Percentiles rank a stretch among this genome's conserved stretches.
These are phyloP conservation scores for Spea hammondii DNA, from an alignment of 2,797 vertebrate species.

Conservation along the genomic window DNA sequence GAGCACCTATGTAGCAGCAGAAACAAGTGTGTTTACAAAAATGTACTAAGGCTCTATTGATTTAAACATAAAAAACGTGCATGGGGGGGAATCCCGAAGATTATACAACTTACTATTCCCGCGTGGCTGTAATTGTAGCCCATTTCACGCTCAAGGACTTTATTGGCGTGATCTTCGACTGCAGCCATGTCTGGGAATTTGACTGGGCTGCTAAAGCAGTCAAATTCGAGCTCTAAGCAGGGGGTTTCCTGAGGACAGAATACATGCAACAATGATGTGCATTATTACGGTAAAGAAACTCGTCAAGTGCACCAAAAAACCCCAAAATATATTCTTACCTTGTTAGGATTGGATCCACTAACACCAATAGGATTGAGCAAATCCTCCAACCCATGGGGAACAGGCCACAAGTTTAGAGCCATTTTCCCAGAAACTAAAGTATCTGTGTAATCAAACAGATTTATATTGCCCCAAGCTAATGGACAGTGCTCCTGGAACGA, in stretches of 20 bases:
- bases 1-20: too few species aligned
- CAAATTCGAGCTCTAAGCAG: constrained; percentile 94
- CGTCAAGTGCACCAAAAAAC: too few species aligned
- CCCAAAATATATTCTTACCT: constrained; percentile 68
- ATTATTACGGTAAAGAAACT: neutral
- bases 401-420: constrained; percentile 96
- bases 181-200: constrained; percentile 93
- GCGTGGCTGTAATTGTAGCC: constrained; percentile 90
- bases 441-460: constrained; percentile 95
- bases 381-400: constrained; percentile 95
- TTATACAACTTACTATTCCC: constrained; percentile 74
- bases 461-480: constrained; percentile 94
- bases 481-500: constrained; percentile 90
- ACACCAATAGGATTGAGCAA: constrained; percentile 94
- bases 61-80: too few species aligned
- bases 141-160: constrained; percentile 90
- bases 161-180: constrained; percentile 91
- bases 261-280: neutral
- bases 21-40: neutral
- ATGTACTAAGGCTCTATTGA: neutral
- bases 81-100: neutral
- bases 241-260: constrained; percentile 82
- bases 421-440: constrained; percentile 94
- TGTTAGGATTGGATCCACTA: constrained; percentile 95
- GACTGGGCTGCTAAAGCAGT: constrained; percentile 91